Evolutionary conservation across 1,140 invertebrate species (phyloP), one percentile per base, ranked within the genome.

Genomic region (Bradysia coprophila): DNA sequence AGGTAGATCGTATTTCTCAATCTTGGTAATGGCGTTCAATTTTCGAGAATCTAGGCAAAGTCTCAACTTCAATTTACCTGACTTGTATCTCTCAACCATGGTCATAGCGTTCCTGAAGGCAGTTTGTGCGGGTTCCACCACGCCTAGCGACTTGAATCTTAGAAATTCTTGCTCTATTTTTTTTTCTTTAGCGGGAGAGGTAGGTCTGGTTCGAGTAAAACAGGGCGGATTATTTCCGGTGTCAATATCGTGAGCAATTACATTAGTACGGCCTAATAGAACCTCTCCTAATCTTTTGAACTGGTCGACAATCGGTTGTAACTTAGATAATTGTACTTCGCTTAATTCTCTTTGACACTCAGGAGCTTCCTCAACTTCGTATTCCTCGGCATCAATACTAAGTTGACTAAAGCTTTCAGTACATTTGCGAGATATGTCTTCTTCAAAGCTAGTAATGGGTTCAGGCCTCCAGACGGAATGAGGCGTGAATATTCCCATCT

Each of bases 21-120:
- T 49, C 18, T 49, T 49, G 0, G 52, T 54, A 2, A 54, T 43
- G 1, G 18, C 28, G 45, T 60, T 58, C 8, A 57, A 9, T 21
- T 50, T 50, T 8, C 57, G 33, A 31, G 45, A 54, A 44, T 57
- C 52, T 0, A 59, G 40, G 39, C 57, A 60, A 9, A 57, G 48
- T 9, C 56, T 36, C 9, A 45, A 36, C 23, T 48, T 48, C 0
- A n/a, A n/a, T n/a, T n/a, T n/a, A n/a, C 45, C 47, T 34, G 54
- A 49, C 13, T 43, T 23, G 18, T 59, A 57, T 40, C 44, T 38
- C 4, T 55, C 51, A 19, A 59, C 40, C 6, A 52, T 42, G 4
- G 54, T 45, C 2, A 54, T 54, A 21, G 45, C 47, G 2, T 47
- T 45, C 51, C 51, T n/a, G n/a, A n/a, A 57, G 1, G 51, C 37